Percentiles rank a stretch among this genome's conserved stretches.
phyloP scores from a whole-genome alignment of 2,113 vertebrate species.

The Oreocharis arfaki region DNA sequence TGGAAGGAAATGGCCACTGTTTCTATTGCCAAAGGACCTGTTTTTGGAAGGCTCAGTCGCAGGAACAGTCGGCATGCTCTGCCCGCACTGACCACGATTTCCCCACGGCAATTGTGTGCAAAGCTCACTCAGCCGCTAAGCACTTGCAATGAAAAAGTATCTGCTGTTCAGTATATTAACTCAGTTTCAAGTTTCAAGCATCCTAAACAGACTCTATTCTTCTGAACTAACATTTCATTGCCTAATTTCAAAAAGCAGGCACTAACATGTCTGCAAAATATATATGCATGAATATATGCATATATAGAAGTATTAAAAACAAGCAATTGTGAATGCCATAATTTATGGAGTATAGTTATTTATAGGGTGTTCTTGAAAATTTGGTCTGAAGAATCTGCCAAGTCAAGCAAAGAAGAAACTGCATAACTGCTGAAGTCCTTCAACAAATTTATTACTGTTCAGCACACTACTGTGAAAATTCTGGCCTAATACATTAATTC shows the following conservation, averaged over 20 bases:
- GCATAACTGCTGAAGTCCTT: neutral
- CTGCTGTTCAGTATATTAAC: neutral
- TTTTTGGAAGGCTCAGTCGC: constrained; percentile 39
- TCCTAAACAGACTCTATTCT: neutral
- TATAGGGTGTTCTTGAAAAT: neutral
- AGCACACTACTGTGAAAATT: neutral
- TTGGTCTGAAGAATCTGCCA: neutral
- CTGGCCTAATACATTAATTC: neutral
- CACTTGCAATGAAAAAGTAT: neutral
- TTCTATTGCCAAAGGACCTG: constrained; percentile 22
- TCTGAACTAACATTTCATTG: neutral
- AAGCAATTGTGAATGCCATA: neutral
- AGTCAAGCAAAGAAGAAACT: neutral
- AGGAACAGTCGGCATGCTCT: constrained; percentile 41
- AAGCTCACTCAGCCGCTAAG: neutral
- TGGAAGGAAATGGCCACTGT: constrained; percentile 26
- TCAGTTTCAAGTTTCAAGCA: neutral
- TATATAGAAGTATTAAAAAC: neutral
- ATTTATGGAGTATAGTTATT: neutral
- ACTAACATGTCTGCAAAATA: neutral
- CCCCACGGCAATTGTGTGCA: neutral
- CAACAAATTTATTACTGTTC: neutral
- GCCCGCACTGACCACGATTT: constrained; percentile 23
- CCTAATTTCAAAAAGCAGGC: neutral
- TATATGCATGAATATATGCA: neutral